These are phyloP conservation scores for Leptarthrus brevirostris DNA, from an alignment of 2,888 invertebrate genomes.

Conservation along the genomic window DNA sequence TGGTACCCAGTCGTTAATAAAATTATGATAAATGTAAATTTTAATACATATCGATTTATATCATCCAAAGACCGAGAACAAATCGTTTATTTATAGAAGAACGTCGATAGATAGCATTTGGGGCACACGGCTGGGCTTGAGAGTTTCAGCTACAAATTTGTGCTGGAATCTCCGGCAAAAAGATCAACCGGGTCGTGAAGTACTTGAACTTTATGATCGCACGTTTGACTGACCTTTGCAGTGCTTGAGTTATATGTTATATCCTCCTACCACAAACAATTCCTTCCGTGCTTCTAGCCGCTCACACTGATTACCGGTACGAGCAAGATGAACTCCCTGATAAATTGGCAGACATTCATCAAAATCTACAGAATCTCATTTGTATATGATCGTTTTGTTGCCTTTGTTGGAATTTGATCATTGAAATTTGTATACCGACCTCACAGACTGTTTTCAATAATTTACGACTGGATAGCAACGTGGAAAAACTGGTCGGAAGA, in stretches of 20 bases:
- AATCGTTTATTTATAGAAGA: slow-evolving; percentile 46
- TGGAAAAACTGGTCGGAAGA: slow-evolving; percentile 40
- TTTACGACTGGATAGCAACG: slow-evolving; percentile 46
- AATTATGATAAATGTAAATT: slow-evolving; percentile 46
- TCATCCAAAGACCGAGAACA: slow-evolving; percentile 44
- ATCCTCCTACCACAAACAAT: slow-evolving; percentile 28
- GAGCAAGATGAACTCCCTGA: slow-evolving; percentile 46
- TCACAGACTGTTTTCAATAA: slow-evolving; percentile 47
- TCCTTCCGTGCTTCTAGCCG: slow-evolving; percentile 38
- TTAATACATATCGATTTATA: slow-evolving; percentile 48
- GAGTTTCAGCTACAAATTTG: slow-evolving; percentile 36
- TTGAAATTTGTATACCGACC: slow-evolving; percentile 46
- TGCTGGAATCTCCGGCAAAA: slow-evolving; percentile 14
- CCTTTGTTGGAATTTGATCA: slow-evolving; percentile 43
- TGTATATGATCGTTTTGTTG: slow-evolving; percentile 33
- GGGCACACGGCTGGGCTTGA: neutral
- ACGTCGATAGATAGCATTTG: slow-evolving; percentile 34
- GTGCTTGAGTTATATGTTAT: slow-evolving; percentile 35
- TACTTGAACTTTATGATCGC: slow-evolving; percentile 46
- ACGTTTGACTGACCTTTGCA: slow-evolving; percentile 29
- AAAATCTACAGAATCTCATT: slow-evolving; percentile 49
- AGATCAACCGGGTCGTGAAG: slow-evolving; percentile 36
- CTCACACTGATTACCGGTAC: slow-evolving; percentile 27
- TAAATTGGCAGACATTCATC: slow-evolving; percentile 52
- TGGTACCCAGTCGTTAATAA: slow-evolving; percentile 41